Base-by-base conservation (phyloP, 2,888 invertebrate genomes). In the Dryobotodes eremita region DNA sequence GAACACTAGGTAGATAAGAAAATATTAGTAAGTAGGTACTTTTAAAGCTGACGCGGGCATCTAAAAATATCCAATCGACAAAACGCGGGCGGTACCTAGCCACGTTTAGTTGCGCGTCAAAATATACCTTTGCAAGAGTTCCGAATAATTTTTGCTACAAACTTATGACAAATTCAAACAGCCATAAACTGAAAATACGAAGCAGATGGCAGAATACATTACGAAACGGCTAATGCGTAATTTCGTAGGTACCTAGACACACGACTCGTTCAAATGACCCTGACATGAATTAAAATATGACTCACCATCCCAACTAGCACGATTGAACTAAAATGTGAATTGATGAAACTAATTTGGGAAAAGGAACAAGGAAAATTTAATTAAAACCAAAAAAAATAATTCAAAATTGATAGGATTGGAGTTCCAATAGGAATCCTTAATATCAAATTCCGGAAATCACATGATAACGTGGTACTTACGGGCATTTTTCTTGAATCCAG, bases 391-490 rank as follows among this genome's bases (percentile, higher is more conserved):
- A 65, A 79, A 68, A 75, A 66, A n/a, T n/a, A 23, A 75, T 50
- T 42, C n/a, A 64, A 80, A 77, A 86, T 79, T 68, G 70, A 80
- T 79, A 69, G 20, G 23, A 57, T 66, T 23, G 1, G 57, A 66
- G 53, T 83, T 82, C 80, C 57, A 83, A 83, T 80, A 86, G n/a
- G 89, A 88, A 82, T 86, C 77, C 57, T 46, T 42, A 42, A 2
- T 81, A 79, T 70, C 89, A 88, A 90, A 89, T 91, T 91, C 92
- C 92, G 91, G 91, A 92, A 90, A 93, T 92, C 93, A 94, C 93
- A 94, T 93, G 95, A 92, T 92, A 90, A 89, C 84, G 77, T 82
- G 85, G 82, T 89, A 96, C 96, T 96, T 92, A 96, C 96, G 86
- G 96, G 96, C 96, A 96, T 96, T 91, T 92, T 94, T 90, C 80